Percentiles rank a stretch among this genome's conserved stretches.
Evolutionary conservation across 1,140 invertebrate species (phyloP).

Genomic region (Akabosia matsudoensis): DNA sequence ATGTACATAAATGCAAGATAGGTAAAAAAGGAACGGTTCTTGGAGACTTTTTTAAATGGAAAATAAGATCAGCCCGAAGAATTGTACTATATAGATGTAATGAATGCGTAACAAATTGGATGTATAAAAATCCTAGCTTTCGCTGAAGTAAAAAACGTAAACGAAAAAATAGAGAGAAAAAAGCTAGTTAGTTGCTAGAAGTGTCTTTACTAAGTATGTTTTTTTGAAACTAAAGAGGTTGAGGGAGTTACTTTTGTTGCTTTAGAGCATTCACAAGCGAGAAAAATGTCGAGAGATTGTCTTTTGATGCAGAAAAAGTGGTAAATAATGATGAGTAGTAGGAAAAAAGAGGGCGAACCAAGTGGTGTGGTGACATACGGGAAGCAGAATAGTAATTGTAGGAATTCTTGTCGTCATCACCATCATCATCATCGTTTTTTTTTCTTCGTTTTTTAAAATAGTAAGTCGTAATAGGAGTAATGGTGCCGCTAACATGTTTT

Average conservation of each 20-base stretch:
- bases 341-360: slow-evolving; percentile 21
- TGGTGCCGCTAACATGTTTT: slow-evolving; percentile 16
- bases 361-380: slow-evolving; percentile 42
- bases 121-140: neutral
- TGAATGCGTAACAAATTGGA: slow-evolving; percentile 5
- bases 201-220: slow-evolving; percentile 20
- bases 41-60: neutral
- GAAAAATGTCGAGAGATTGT: slow-evolving; percentile 23
- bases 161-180: neutral
- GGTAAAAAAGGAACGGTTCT: too few species aligned
- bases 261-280: neutral
- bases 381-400: neutral
- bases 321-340: slow-evolving; percentile 47
- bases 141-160: neutral
- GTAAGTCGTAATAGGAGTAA: neutral
- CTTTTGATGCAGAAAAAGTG: slow-evolving; percentile 47
- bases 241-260: slow-evolving; percentile 14
- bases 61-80: neutral
- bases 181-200: slow-evolving; percentile 17
- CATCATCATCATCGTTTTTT: slow-evolving; percentile 22
- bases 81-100: neutral
- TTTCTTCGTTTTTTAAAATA: slow-evolving; percentile 10
- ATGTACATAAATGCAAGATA: too few species aligned
- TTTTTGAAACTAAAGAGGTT: too few species aligned
- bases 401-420: slow-evolving; percentile 28